Evolutionary conservation across 2,113 vertebrate species (phyloP), one percentile per base, ranked within the genome.

Genomic region (Labeo catla): DNA sequence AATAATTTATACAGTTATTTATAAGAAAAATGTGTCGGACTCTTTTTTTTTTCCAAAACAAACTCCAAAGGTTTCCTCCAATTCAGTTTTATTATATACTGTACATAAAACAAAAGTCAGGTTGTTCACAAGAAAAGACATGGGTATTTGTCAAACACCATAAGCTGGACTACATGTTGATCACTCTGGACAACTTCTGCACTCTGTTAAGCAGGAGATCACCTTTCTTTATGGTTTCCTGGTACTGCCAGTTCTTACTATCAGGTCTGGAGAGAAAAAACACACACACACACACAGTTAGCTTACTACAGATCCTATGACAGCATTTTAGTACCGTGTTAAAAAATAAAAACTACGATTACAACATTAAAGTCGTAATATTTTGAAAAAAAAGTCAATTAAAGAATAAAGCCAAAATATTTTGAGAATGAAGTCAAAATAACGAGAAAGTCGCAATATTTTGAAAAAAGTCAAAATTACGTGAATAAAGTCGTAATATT

Each of bases 1-100:
- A 99, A 99, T 99, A 99, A 99, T 99, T 99, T 99, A 98, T 99
- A 99, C 98, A 98, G 94, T 92, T 96, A 99, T 99, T 99, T 99
- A 99, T 99, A 99, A 96, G 95, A 97, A 99, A 97, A 8, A 81
- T 0, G 79, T 50, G 89, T 89, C 49, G 85, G 78, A 16, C 65
- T 90, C 39, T n/a, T n/a, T 91, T 84, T 76, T 86, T 70, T 93
- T 82, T 61, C 65, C 88, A 21, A 12, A 34, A 6, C 28, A 43
- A 76, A 61, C 16, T 9, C 28, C 4, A 43, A 86, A 74, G 76
- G 88, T 88, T 77, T 87, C 92, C 54, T 88, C 83, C 83, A 84
- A 89, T 92, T 93, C 93, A 91, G 83, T 86, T 94, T 91, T 89
- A 87, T 89, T 94, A 95, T 94, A 93, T 94, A 95, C 96, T 95